phyloP scores from a whole-genome alignment of 1,140 invertebrate genomes.

The Drosophila ambigua region DNA sequence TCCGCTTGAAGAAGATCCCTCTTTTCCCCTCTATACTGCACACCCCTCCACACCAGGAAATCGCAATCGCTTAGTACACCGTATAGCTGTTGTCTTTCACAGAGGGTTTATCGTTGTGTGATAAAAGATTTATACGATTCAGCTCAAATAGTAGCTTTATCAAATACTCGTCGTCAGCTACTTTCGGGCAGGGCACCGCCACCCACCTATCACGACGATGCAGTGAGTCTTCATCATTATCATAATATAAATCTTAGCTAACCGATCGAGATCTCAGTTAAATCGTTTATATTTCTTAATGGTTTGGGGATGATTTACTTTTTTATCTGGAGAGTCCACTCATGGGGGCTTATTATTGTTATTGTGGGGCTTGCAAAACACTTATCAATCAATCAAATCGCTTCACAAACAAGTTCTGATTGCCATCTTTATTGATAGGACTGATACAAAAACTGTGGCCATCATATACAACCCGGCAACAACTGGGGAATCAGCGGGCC shows the following conservation, averaged over 20 bases:
- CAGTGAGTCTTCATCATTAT: slow-evolving; percentile 55
- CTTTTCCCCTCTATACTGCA: not conserved
- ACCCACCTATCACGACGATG: slow-evolving; percentile 39
- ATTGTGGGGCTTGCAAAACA: slow-evolving; percentile 2
- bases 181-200: slow-evolving; percentile 10
- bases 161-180: slow-evolving; percentile 46
- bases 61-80: slow-evolving; percentile 12
- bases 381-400: slow-evolving; percentile 54
- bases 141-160: slow-evolving; percentile 54
- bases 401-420: slow-evolving; percentile 39
- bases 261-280: slow-evolving; percentile 16
- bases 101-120: slow-evolving; percentile 36
- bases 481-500: slow-evolving; percentile 15
- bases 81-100: slow-evolving; percentile 14
- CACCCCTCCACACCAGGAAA: not conserved
- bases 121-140: slow-evolving; percentile 68
- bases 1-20: slow-evolving; percentile 1
- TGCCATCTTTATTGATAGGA: slow-evolving; percentile 25
- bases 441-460: slow-evolving; percentile 46
- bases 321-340: not conserved
- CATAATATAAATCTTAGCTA: slow-evolving; percentile 44
- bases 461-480: slow-evolving; percentile 25
- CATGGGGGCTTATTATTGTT: slow-evolving; percentile 11
- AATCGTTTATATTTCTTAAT: slow-evolving; percentile 7
- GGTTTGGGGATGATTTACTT: slow-evolving; percentile 2